Evolutionary conservation across 2,797 vertebrate species (phyloP).

Genomic region (Macropus fuliginosus): DNA sequence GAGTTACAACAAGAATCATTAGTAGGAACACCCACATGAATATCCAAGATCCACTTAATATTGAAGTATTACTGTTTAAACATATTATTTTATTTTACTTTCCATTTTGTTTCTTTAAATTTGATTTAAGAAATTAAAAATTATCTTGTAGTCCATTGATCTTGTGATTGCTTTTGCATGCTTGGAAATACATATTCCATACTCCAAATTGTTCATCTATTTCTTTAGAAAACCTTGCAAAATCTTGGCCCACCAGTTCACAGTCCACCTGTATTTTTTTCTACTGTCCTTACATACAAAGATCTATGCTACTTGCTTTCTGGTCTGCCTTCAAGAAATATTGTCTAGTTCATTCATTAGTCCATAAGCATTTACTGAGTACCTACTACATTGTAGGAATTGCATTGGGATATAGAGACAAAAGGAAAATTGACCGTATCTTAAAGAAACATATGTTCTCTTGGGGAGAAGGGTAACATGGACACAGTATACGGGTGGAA

Average conservation of each 20-base stretch:
- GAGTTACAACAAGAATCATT: not conserved
- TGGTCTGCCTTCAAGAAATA: not conserved
- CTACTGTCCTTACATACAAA: not conserved
- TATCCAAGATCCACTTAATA: not conserved
- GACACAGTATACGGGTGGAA: not conserved
- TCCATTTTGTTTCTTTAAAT: slow-evolving; percentile 13
- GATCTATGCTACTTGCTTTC: not conserved
- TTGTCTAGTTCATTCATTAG: not conserved
- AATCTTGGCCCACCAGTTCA: not conserved
- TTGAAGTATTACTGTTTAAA: not conserved
- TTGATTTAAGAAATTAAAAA: not conserved
- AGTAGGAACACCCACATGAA: not conserved
- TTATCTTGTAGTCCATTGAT: not conserved
- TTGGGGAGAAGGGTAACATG: not conserved
- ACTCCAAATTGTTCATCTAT: not conserved
- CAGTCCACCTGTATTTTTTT: not conserved
- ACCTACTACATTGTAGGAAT: not conserved
- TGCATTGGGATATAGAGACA: not conserved
- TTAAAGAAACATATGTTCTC: not conserved
- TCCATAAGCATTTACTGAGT: not conserved
- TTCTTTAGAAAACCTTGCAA: not conserved
- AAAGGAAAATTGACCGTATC: not conserved
- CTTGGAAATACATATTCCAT: not conserved
- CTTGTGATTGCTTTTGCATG: not conserved
- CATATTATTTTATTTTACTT: slow-evolving; percentile 9